Conservation (phyloP, 1,140 invertebrate genomes). For the Drosophila nigrodunni region DNA sequence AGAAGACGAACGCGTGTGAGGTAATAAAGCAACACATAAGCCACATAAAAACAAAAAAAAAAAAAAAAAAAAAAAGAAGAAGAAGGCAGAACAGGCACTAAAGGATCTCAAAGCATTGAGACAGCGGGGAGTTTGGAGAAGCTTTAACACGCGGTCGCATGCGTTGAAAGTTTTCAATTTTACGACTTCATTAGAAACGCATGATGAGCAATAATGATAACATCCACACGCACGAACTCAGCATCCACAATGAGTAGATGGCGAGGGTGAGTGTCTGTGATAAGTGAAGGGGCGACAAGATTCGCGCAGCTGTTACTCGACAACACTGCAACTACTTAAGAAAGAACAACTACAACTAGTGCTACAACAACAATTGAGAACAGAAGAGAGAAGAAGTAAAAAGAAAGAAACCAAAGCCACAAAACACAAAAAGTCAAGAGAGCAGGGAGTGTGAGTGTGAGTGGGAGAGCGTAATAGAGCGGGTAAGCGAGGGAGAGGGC, state of each 20-base stretch:
- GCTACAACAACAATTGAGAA: constrained; percentile 20
- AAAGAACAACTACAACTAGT: constrained; percentile 1
- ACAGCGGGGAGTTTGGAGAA: background rate
- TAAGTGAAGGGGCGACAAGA: constrained; percentile 5
- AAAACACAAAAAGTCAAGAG: constrained; percentile 31
- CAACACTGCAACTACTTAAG: constrained; percentile 7
- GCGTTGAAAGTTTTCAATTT: constrained; percentile 77
- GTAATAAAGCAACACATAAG: constrained; percentile 52
- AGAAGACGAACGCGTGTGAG: constrained; percentile 27
- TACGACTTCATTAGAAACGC: constrained; percentile 79
- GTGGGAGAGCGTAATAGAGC: background rate
- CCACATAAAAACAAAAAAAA: constrained; percentile 26
- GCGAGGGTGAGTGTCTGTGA: background rate
- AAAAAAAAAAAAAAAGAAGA: constrained; percentile 3
- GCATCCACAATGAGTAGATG: background rate
- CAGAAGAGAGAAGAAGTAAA: no score
- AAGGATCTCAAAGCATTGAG: background rate
- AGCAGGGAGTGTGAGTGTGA: background rate
- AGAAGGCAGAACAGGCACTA: background rate
- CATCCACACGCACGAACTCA: constrained; percentile 10
- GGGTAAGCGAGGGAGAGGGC: background rate
- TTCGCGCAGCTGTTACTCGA: constrained; percentile 46
- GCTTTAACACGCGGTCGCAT: constrained; percentile 38
- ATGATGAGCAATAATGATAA: constrained; percentile 78
- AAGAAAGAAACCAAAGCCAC: constrained; percentile 13